Conservation (phyloP, 2,888 invertebrate species). For the Tanypteryx hageni region DNA sequence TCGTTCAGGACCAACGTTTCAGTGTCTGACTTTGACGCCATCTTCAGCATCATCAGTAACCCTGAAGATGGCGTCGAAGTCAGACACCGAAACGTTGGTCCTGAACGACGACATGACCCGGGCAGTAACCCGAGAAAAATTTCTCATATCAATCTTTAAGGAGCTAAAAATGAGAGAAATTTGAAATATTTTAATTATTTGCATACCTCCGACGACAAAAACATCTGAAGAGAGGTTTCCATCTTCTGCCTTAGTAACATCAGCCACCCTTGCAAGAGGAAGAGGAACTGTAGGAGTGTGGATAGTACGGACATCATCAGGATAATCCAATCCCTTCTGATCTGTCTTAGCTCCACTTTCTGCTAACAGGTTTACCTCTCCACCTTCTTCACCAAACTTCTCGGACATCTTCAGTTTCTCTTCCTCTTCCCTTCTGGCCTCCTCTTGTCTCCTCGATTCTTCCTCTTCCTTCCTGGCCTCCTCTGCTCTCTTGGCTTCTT, state of each 20-base stretch:
- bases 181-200: neutral
- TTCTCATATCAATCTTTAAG: no score
- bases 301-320: conserved; percentile 28
- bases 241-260: conserved; percentile 34
- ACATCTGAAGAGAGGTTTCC: conserved; percentile 45
- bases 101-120: no score
- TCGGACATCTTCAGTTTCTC: conserved; percentile 69
- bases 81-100: no score
- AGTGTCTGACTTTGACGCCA: no score
- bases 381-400: conserved; percentile 69
- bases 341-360: conserved; percentile 67
- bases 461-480: conserved; percentile 68
- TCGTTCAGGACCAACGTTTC: no score
- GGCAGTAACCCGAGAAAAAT: no score
- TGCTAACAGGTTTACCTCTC: neutral
- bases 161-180: no score
- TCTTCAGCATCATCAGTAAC: no score
- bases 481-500: conserved; percentile 68
- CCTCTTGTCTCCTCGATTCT: conserved; percentile 65
- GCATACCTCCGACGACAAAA: conserved; percentile 48
- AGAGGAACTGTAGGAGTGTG: conserved; percentile 44
- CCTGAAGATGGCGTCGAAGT: no score
- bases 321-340: conserved; percentile 18
- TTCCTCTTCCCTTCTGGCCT: conserved; percentile 67
- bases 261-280: neutral